phyloP scores from a whole-genome alignment of 2,113 vertebrate species.

The Pseudorasbora parva region DNA sequence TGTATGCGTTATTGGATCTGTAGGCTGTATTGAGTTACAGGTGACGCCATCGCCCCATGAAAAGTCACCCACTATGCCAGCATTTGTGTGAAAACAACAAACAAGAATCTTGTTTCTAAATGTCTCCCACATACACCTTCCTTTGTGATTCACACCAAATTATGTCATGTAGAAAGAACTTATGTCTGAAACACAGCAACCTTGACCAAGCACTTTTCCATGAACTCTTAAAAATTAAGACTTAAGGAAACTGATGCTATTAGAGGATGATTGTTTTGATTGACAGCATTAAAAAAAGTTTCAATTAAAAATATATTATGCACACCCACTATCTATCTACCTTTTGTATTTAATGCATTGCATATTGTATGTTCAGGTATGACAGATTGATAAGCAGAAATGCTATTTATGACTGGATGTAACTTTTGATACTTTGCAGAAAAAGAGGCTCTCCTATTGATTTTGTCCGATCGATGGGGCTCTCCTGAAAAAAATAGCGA shows the following conservation, averaged over 20 bases:
- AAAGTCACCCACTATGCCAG: neutral
- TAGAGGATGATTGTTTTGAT: too few species aligned
- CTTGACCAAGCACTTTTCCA: neutral
- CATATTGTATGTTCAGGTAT: too few species aligned
- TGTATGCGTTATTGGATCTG: constrained; percentile 15
- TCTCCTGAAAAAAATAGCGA: too few species aligned
- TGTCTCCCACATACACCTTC: neutral
- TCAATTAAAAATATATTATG: too few species aligned
- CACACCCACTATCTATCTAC: too few species aligned
- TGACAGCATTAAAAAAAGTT: too few species aligned
- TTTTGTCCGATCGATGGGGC: too few species aligned
- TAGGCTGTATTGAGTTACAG: constrained; percentile 39
- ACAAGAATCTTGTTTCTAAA: neutral
- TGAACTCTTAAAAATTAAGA: neutral
- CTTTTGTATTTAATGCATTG: too few species aligned
- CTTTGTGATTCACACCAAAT: neutral
- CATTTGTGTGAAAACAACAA: constrained; percentile 21
- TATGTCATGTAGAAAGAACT: neutral
- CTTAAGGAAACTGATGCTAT: neutral
- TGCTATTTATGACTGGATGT: too few species aligned
- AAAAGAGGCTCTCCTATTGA: too few species aligned
- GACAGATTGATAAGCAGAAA: too few species aligned
- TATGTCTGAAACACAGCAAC: neutral
- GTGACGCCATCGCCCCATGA: constrained; percentile 18
- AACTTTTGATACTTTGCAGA: too few species aligned